Base-by-base conservation (phyloP, 2,113 vertebrate species). In the Archocentrus centrarchus region DNA sequence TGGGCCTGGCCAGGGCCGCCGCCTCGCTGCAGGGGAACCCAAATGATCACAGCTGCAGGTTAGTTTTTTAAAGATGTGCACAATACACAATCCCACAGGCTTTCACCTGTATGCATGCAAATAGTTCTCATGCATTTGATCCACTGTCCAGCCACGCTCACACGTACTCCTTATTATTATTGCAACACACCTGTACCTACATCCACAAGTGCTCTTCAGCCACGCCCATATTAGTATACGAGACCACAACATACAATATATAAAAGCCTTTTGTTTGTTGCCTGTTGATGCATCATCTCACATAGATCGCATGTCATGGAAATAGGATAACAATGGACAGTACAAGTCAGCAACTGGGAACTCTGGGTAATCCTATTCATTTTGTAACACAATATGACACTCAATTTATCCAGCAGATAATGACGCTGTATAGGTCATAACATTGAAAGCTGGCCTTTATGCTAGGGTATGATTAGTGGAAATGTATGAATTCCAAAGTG, bases 11-110 rank as follows among this genome's bases (percentile, higher is more conserved):
- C 14, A 70, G 97, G 17, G 97, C 97, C 0, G 95, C 96, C 77
- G 81, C 66, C 0, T 97, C 97, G 0, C 93, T 98, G 82, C 98
- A 97, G 24, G 91, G 96, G 0, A 93, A 96, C 0, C 94, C 95
- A 0, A 96, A 95, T 75, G 97, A 96, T 94, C 96, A 96, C 95
- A 97, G 97, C 94, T 99, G 98, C 97, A 94, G 97, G 98, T 99
- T 70, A 81, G 96, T 93, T 9, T 60, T 41, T 5, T 59, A 18
- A 83, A 81, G 64, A 73, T 58, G 17, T 11, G 22, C 15, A 11
- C 27, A 35, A 1, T 37, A 17, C 24, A 24, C 60, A 11, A 22
- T 22, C 18, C 50, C 7, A 3, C 50, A 3, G 11, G 37, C 7
- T 7, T 61, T 50, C 30, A 20, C 32, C 35, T 58, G 41, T 41